phyloP scores from a whole-genome alignment of 2,888 invertebrate species.

The Dysmachus trigonus region DNA sequence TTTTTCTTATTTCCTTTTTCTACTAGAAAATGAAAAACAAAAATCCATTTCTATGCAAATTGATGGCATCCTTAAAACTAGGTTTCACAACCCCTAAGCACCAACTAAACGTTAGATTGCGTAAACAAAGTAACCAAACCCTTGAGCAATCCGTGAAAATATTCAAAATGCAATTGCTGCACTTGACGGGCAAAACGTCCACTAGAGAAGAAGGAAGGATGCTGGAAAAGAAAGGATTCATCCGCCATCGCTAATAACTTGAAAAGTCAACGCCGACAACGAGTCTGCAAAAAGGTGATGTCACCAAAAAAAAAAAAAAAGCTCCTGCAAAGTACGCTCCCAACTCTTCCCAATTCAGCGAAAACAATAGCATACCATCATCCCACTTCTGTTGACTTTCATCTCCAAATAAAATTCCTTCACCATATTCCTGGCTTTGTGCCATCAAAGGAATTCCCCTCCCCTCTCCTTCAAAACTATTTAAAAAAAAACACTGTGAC shows the following conservation, averaged over 20 bases:
- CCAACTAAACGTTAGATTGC: background rate
- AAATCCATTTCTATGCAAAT: background rate
- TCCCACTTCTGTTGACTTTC: constrained; percentile 12
- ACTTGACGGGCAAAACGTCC: background rate
- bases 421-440: background rate
- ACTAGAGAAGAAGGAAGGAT: background rate
- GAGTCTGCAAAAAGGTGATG: background rate
- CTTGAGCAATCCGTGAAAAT: background rate
- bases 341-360: background rate
- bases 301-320: background rate
- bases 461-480: too few species aligned
- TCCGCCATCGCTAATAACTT: background rate
- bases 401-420: constrained; percentile 1
- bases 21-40: background rate
- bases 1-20: background rate
- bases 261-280: background rate
- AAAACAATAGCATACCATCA: constrained; percentile 12
- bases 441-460: constrained; percentile 4
- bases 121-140: background rate
- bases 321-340: background rate
- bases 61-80: background rate
- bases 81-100: background rate
- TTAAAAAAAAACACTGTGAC: background rate
- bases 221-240: background rate
- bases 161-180: background rate